phyloP scores from a whole-genome alignment of 2,797 vertebrate genomes.

The Semaprochilodus insignis region DNA sequence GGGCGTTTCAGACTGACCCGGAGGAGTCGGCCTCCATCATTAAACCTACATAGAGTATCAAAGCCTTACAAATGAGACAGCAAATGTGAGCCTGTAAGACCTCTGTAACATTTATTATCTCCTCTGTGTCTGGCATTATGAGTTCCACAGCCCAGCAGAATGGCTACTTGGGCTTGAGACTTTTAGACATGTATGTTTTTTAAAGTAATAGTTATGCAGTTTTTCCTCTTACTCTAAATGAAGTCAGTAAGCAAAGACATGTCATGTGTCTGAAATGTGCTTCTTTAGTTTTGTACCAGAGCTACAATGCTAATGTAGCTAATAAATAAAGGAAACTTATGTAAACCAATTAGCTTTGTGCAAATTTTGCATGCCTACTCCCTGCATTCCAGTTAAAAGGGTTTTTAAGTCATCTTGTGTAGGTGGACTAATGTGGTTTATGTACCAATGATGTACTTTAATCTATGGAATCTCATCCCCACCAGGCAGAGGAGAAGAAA shows the following conservation, averaged over 20 bases:
- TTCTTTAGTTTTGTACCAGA: background rate
- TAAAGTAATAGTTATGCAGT: background rate
- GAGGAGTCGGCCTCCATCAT: conserved; percentile 14
- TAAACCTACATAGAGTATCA: conserved; percentile 15
- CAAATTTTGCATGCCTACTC: too few relatives aligned
- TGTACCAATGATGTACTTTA: too few relatives aligned
- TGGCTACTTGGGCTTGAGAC: background rate
- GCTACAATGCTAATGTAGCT: too few relatives aligned
- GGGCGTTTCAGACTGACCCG: conserved; percentile 21
- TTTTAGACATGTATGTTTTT: background rate
- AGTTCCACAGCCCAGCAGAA: background rate
- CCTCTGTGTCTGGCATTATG: background rate
- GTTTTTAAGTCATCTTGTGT: too few relatives aligned
- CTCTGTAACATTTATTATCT: background rate
- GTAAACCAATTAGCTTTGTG: too few relatives aligned
- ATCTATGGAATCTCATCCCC: too few relatives aligned
- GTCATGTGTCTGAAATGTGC: background rate
- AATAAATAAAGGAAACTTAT: too few relatives aligned
- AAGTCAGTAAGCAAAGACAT: background rate
- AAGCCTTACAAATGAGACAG: conserved; percentile 8
- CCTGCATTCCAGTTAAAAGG: too few relatives aligned
- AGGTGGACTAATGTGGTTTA: too few relatives aligned
- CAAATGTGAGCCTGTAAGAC: background rate
- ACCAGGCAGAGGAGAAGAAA: too few relatives aligned
- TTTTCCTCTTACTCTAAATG: background rate